phyloP scores from a whole-genome alignment of 2,888 invertebrate species.

The Temnothorax unifasciatus region DNA sequence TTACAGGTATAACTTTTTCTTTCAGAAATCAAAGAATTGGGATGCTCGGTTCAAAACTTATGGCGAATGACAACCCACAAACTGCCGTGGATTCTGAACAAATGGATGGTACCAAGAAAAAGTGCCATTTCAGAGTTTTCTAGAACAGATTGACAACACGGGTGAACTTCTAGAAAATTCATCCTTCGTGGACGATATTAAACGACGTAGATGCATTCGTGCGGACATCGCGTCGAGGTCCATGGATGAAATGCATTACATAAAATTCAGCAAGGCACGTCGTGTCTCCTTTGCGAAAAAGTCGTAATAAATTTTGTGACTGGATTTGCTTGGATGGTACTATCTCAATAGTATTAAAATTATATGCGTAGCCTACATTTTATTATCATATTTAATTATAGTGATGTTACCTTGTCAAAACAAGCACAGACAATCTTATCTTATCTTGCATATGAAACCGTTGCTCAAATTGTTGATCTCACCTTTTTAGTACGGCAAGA shows the following conservation, averaged over 20 bases:
- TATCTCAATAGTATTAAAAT: not conserved
- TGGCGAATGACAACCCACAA: conserved; percentile 84
- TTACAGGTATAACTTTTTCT: not conserved
- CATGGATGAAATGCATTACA: conserved; percentile 88
- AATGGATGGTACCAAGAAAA: conserved; percentile 66
- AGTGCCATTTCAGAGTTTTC: conserved; percentile 75
- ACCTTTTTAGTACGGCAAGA: conserved; percentile 94
- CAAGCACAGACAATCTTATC: conserved; percentile 92
- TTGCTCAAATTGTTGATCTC: conserved; percentile 95
- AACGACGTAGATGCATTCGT: conserved; percentile 88
- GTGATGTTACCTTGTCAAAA: conserved; percentile 88
- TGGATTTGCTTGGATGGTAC: conserved; percentile 83
- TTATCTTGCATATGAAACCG: conserved; percentile 96
- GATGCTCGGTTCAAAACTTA: conserved; percentile 87
- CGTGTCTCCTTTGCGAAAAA: conserved; percentile 90
- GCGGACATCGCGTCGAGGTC: conserved; percentile 88
- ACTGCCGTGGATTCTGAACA: conserved; percentile 87
- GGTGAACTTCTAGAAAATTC: conserved; percentile 81
- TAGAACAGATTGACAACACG: conserved; percentile 84
- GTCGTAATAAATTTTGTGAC: conserved; percentile 85
- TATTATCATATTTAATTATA: conserved; percentile 65
- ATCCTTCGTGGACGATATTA: conserved; percentile 89
- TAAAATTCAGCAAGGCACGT: conserved; percentile 93
- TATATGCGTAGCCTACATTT: not conserved
- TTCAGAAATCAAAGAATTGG: conserved; percentile 83